phyloP scores from a whole-genome alignment of 2,888 invertebrate genomes.

The Morpho helenor region DNA sequence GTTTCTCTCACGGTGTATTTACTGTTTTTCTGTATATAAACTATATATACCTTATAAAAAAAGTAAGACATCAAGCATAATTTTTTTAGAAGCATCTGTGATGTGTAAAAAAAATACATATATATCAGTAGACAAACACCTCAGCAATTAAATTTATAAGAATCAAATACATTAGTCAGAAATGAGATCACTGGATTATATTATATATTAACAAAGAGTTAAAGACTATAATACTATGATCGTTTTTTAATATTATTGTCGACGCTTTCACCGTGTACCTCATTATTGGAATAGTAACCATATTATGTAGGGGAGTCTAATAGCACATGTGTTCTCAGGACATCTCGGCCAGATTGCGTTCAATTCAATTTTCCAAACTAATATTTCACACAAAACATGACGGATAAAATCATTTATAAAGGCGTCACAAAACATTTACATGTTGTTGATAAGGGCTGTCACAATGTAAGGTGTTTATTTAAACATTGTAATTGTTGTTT shows the following conservation, averaged over 20 bases:
- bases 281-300: constrained; percentile 35
- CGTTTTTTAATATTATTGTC: constrained; percentile 6
- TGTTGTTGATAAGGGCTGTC: constrained; percentile 40
- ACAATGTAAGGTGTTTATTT: not conserved
- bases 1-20: too few species aligned
- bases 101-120: too few species aligned
- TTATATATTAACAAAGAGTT: not conserved
- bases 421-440: constrained; percentile 49
- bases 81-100: too few species aligned
- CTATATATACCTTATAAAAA: too few species aligned
- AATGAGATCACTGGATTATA: not conserved
- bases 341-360: constrained; percentile 60
- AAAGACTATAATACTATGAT: constrained; percentile 2
- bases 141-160: not conserved
- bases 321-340: constrained; percentile 50
- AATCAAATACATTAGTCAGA: not conserved
- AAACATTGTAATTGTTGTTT: too few species aligned
- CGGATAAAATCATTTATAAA: constrained; percentile 73
- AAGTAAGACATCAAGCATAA: too few species aligned
- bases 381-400: constrained; percentile 70
- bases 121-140: not conserved
- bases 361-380: constrained; percentile 70
- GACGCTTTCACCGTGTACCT: constrained; percentile 15
- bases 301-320: constrained; percentile 42
- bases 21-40: too few species aligned